Conservation (phyloP, 2,888 invertebrate genomes). For the Troglohyphantes excavatus region DNA sequence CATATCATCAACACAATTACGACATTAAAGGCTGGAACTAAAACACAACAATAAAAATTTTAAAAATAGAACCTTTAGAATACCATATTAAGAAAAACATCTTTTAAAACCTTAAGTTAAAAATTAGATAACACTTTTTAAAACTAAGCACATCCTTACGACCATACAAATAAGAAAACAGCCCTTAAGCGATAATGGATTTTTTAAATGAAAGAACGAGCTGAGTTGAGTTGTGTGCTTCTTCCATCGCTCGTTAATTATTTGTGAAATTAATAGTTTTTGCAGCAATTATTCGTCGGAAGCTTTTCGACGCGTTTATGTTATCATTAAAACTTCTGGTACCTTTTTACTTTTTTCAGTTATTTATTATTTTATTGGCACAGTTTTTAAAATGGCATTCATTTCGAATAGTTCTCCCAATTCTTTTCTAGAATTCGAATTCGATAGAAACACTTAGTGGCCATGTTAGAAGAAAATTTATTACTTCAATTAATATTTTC, state of each 20-base stretch:
- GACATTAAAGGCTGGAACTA: no score
- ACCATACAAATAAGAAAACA: no score
- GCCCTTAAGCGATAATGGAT: not conserved
- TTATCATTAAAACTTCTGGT: conserved; percentile 16
- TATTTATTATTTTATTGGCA: conserved; percentile 15
- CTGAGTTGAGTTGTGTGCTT: conserved; percentile 18
- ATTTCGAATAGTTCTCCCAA: conserved; percentile 15
- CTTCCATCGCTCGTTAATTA: conserved; percentile 40
- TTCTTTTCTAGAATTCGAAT: conserved; percentile 10
- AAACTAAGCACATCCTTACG: no score
- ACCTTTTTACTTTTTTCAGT: not conserved
- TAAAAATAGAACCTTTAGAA: no score
- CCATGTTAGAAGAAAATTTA: conserved; percentile 15
- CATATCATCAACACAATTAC: no score
- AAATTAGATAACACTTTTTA: no score
- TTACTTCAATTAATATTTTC: conserved; percentile 4
- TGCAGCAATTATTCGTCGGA: conserved; percentile 18
- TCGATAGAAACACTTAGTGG: not conserved
- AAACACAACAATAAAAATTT: no score
- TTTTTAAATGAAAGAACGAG: not conserved
- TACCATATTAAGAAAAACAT: no score
- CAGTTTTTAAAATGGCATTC: conserved; percentile 29
- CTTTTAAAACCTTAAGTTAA: no score
- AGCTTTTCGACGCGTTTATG: conserved; percentile 25
- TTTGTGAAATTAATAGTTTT: conserved; percentile 25